Conservation (phyloP, 2,113 vertebrate genomes). For the Dolichotis patagonum region DNA sequence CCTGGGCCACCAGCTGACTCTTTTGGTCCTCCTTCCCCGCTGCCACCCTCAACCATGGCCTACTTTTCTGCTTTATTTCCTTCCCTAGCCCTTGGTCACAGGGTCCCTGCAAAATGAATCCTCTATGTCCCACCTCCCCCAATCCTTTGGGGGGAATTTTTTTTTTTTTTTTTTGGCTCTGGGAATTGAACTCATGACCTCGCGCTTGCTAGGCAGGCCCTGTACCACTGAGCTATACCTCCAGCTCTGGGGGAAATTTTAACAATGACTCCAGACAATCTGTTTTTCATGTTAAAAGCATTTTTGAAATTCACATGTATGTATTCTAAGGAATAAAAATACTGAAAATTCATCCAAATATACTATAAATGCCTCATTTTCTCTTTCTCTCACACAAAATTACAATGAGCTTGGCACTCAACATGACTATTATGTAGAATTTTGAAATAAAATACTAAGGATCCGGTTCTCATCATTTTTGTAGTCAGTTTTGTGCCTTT, state of each 20-base stretch:
- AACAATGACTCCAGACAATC: background rate
- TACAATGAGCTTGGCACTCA: background rate
- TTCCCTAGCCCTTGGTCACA: background rate
- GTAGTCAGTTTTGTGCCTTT: background rate
- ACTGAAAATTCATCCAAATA: background rate
- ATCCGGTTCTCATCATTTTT: background rate
- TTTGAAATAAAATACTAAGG: background rate
- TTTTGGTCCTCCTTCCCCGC: background rate
- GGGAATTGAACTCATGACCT: no score
- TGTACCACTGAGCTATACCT: no score
- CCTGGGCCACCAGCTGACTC: no score
- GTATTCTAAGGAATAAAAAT: background rate
- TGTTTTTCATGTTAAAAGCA: background rate
- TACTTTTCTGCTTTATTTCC: background rate
- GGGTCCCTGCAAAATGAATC: background rate
- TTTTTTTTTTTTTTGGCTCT: no score
- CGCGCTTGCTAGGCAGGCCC: no score
- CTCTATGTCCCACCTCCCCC: background rate
- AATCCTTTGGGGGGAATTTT: background rate
- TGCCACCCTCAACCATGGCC: rapidly evolving
- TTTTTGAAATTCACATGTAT: background rate
- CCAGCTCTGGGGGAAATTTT: background rate
- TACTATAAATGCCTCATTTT: background rate
- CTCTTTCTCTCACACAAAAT: background rate
- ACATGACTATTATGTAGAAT: background rate